A percentile compares a stretch with the other conserved stretches of the same genome.
Conservation (phyloP, 92 coral and sea anemone species). For the Phenganax marumi region DNA sequence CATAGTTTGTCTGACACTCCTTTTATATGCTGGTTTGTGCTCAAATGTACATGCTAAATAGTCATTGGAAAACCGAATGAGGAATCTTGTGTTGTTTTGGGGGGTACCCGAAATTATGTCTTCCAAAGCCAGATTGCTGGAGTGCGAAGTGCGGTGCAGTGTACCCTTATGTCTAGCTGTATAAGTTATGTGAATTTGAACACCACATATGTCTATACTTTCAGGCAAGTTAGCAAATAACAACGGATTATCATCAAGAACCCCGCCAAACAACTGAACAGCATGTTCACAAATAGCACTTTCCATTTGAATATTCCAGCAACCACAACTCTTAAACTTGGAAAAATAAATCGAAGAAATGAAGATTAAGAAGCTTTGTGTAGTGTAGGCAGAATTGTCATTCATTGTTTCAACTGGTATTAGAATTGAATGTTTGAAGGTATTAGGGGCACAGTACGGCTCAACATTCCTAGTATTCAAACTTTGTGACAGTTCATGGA, state of each 20-base stretch:
- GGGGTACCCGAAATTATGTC: constrained; percentile 37
- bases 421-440: no score
- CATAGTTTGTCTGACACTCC: constrained; percentile 12
- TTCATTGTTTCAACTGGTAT: no score
- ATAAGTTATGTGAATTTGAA: constrained; percentile 41
- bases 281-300: constrained; percentile 56
- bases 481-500: no score
- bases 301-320: constrained; percentile 53
- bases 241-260: constrained; percentile 29
- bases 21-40: no score
- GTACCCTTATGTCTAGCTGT: constrained; percentile 32
- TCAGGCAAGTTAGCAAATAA: constrained; percentile 42
- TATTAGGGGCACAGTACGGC: no score
- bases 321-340: constrained; percentile 48
- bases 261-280: constrained; percentile 42
- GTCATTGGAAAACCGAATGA: constrained; percentile 43
- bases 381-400: no score
- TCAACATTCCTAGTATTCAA: no score
- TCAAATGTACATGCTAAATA: constrained; percentile 47
- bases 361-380: constrained; percentile 48
- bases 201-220: constrained; percentile 42
- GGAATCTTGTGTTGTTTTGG: constrained; percentile 41
- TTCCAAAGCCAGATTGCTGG: constrained; percentile 30
- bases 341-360: constrained; percentile 53
- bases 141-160: not conserved